These are phyloP conservation scores for Tokudaia tokunoshimensis DNA, from an alignment of 2,797 vertebrate species.

Conservation along the genomic window DNA sequence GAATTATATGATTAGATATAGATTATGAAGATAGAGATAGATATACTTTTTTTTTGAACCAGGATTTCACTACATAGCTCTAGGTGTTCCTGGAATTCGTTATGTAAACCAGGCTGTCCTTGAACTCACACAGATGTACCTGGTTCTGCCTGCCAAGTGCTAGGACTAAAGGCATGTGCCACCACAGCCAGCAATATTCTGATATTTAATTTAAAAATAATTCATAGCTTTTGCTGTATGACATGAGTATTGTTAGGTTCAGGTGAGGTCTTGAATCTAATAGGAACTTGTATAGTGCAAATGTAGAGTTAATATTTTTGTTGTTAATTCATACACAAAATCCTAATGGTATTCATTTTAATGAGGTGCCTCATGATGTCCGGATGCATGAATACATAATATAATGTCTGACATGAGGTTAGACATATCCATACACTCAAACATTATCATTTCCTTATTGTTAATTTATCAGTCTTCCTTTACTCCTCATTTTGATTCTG, in stretches of 20 bases:
- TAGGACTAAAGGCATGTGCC: not conserved
- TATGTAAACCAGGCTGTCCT: not conserved
- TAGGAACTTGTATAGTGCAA: not conserved
- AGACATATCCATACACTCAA: not conserved
- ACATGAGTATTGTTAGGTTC: not conserved
- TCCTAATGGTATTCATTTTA: not conserved
- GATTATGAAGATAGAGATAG: not conserved
- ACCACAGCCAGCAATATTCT: not conserved
- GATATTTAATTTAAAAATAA: conserved; percentile 39
- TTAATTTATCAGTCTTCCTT: not conserved
- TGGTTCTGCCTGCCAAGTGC: not conserved
- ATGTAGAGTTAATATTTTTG: not conserved
- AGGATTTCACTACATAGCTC: not conserved
- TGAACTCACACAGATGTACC: not conserved
- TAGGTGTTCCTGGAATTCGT: not conserved
- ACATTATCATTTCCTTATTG: not conserved
- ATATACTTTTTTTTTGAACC: not conserved
- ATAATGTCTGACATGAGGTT: not conserved
- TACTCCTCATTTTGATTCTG: not conserved
- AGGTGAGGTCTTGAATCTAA: conserved; percentile 6
- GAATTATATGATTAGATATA: not conserved
- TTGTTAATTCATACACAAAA: not conserved
- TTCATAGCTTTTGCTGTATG: not conserved
- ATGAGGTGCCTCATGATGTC: not conserved
- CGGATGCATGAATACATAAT: not conserved